Base-by-base conservation (phyloP, 1,140 invertebrate genomes). In the Cyphomyrmex costatus region DNA sequence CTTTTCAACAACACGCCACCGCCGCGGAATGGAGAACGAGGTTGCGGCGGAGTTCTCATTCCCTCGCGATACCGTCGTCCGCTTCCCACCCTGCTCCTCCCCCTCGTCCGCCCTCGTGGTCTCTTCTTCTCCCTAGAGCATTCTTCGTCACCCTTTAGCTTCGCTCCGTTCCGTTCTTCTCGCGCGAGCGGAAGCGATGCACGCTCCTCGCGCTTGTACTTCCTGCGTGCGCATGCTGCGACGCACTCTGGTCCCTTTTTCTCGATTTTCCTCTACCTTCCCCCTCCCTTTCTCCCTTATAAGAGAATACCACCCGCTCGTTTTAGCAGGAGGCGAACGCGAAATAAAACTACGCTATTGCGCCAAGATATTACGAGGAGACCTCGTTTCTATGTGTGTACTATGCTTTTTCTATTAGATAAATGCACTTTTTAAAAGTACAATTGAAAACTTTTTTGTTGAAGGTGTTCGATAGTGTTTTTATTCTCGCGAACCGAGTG, bases 21-120 rank as follows among this genome's bases (percentile, higher is more conserved):
- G 85, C 79, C 76, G n/a, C 88, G 83, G 89, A 90, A 88, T 86
- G 73, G 89, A 86, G 86, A 90, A 88, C 89, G 88, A 88, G 89
- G 89, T 86, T 90, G 82, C 88, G 86, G 77, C 86, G 56, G 66
- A 88, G 89, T 86, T 86, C 89, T 88, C 86, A 65, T 90, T 90
- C 88, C 85, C 77, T 78, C 78, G 77, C 85, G 86, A 90, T 88
- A 90, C 61, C 53, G 42, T 83, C 65, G 51, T 83, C 33, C 63
- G 70, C 76, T n/a, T 33, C 30, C 33, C 53, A 33, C 16, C 58
- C 27, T 30, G 21, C 33, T 12, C 49, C 33, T 68, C 21, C 16
- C 46, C 49, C 61, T 30, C 30, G 16, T n/a, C 73, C 14, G 6
- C 71, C 70, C 63, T 49, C 46, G 16, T 12, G n/a, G 56, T 4